These are phyloP conservation scores for Oscheius sp. DNA, from an alignment of 1,140 invertebrate genomes.

Conservation along the genomic window DNA sequence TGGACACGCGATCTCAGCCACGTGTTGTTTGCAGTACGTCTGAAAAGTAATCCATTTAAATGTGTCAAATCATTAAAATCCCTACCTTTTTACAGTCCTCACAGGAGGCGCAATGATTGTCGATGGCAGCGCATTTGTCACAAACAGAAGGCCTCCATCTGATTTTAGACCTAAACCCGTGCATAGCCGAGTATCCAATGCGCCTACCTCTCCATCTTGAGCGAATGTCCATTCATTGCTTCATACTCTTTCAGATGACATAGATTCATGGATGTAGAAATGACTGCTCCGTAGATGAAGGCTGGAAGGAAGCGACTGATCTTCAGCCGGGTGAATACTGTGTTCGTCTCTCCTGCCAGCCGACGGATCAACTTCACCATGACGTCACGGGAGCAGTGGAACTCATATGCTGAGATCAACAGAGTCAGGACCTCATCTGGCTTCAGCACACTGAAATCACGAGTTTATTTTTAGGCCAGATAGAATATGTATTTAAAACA, in stretches of 20 bases:
- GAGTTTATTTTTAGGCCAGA: not conserved
- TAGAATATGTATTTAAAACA: not conserved
- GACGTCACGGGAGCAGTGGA: constrained; percentile 29
- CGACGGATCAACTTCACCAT: constrained; percentile 29
- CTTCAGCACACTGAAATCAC: constrained; percentile 27
- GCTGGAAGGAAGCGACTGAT: constrained; percentile 35
- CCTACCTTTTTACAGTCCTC: constrained; percentile 39
- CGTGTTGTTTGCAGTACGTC: constrained; percentile 29
- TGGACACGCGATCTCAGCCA: constrained; percentile 13
- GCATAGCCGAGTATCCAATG: not conserved
- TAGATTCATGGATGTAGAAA: constrained; percentile 21
- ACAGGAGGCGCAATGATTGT: constrained; percentile 23
- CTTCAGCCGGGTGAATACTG: constrained; percentile 37
- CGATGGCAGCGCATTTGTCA: constrained; percentile 33
- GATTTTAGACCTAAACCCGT: constrained; percentile 18
- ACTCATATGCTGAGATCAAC: constrained; percentile 32
- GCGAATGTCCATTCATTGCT: constrained; percentile 35
- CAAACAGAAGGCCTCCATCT: constrained; percentile 29
- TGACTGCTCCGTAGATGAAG: constrained; percentile 31
- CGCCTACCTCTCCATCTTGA: constrained; percentile 33
- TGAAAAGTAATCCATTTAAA: not conserved
- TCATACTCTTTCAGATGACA: constrained; percentile 26
- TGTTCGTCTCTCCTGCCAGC: constrained; percentile 30
- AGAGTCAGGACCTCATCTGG: constrained; percentile 39
- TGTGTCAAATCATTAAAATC: not conserved